Conservation (phyloP, 1,140 invertebrate species). For the Drosophila malerkotliana region DNA sequence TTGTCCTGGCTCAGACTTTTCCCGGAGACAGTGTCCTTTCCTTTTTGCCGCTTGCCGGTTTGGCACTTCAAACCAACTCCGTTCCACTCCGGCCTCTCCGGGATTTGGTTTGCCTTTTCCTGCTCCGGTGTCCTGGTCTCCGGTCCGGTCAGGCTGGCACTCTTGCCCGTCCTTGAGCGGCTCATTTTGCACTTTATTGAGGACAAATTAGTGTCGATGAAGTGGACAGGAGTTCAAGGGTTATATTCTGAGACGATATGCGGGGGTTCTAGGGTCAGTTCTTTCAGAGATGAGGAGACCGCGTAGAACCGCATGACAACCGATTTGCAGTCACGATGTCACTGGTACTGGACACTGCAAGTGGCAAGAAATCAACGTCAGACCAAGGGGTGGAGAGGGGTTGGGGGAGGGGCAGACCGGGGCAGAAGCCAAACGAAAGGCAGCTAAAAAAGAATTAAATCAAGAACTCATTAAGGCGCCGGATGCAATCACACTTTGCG, state of each 20-base stretch:
- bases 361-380: slow-evolving; percentile 81
- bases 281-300: too few relatives aligned
- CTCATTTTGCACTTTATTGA: slow-evolving; percentile 65
- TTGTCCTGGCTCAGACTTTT: slow-evolving; percentile 36
- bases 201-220: slow-evolving; percentile 76
- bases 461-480: slow-evolving; percentile 83
- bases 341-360: slow-evolving; percentile 67
- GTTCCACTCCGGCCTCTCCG: slow-evolving; percentile 2
- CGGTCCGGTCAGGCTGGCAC: slow-evolving; percentile 51
- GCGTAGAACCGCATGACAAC: slow-evolving; percentile 54
- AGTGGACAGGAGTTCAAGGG: slow-evolving; percentile 15
- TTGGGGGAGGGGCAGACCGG: neutral
- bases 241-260: too few relatives aligned
- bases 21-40: slow-evolving; percentile 14
- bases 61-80: slow-evolving; percentile 71
- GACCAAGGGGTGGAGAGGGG: neutral
- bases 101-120: slow-evolving; percentile 23
- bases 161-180: slow-evolving; percentile 49
- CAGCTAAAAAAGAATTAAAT: slow-evolving; percentile 83
- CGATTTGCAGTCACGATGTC: slow-evolving; percentile 70
- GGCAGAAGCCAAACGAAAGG: slow-evolving; percentile 70
- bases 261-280: too few relatives aligned
- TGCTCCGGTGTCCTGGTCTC: neutral
- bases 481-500: slow-evolving; percentile 83
- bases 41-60: slow-evolving; percentile 51